A percentile compares a stretch with the other conserved stretches of the same genome.
These are phyloP conservation scores for Petrosia ficiformis DNA, from an alignment of 37 sponge, comb jelly and placozoan species.

Conservation along the genomic window DNA sequence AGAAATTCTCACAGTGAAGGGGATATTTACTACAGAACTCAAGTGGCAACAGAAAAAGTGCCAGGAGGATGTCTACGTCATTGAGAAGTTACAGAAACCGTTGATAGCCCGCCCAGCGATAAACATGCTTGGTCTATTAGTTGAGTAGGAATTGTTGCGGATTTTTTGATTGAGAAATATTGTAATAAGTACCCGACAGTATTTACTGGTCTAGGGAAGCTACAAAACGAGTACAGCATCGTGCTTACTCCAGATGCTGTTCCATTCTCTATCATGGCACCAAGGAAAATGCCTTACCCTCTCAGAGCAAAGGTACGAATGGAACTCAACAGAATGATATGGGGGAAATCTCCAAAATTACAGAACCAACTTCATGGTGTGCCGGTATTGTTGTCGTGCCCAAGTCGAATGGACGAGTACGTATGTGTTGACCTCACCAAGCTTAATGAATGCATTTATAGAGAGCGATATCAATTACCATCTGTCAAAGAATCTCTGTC, in stretches of 20 bases:
- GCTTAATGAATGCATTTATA: slow-evolving; percentile 33
- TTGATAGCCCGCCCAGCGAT: no score
- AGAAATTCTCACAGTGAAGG: no score
- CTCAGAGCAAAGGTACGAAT: neutral
- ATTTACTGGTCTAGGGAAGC: slow-evolving; percentile 2
- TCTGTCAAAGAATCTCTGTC: slow-evolving; percentile 37
- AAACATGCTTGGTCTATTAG: no score
- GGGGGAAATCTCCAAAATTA: no score
- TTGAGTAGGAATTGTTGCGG: no score
- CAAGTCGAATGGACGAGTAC: slow-evolving; percentile 13
- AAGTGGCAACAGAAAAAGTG: no score
- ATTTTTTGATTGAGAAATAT: no score
- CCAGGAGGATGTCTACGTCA: no score
- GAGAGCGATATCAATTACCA: slow-evolving; percentile 24
- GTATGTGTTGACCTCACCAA: slow-evolving; percentile 43
- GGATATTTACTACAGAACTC: no score
- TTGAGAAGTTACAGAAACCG: no score
- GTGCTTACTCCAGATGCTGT: neutral
- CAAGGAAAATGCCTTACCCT: slow-evolving; percentile 13
- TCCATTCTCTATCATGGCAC: slow-evolving; percentile 3
- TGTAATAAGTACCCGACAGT: neutral
- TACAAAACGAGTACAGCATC: slow-evolving; percentile 5
- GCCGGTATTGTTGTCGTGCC: slow-evolving; percentile 43
- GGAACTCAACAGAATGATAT: slow-evolving; percentile 30
- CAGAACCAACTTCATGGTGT: slow-evolving; percentile 41